Percentiles rank a stretch among this genome's conserved stretches.
These are phyloP conservation scores for Tangara arthus DNA, from an alignment of 2,797 vertebrate genomes.

Conservation along the genomic window DNA sequence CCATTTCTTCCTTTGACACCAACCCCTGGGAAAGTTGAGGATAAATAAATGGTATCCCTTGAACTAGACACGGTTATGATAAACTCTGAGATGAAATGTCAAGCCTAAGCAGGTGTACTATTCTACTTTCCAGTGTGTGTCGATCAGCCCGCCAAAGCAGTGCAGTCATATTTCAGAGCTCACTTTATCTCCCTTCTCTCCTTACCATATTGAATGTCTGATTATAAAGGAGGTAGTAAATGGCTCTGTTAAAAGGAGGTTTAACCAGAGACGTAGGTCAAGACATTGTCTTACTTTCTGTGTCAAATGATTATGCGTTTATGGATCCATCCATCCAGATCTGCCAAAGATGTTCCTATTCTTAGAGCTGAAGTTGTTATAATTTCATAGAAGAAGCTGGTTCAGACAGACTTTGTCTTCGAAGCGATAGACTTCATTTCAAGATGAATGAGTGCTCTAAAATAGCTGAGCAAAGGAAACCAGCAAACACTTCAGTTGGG, in stretches of 20 bases:
- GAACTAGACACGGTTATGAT: background rate
- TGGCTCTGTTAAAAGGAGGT: conserved; percentile 1
- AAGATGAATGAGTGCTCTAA: background rate
- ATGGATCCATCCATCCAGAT: background rate
- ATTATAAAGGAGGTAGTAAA: background rate
- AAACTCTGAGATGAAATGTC: conserved; percentile 30
- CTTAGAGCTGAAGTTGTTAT: background rate
- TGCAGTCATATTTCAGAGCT: conserved; percentile 30
- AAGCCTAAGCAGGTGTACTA: background rate
- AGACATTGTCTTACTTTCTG: background rate
- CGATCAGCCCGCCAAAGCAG: background rate
- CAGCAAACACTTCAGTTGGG: background rate
- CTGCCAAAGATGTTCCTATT: background rate
- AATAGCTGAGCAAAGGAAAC: background rate
- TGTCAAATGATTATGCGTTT: background rate
- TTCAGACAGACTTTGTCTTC: background rate
- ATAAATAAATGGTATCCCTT: conserved; percentile 20
- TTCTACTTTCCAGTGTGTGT: background rate
- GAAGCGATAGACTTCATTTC: background rate
- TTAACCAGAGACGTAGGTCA: background rate
- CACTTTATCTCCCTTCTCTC: conserved; percentile 23
- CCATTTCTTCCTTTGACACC: background rate
- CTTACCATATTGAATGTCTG: conserved; percentile 41
- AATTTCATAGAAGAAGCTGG: background rate
- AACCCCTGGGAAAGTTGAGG: background rate